These are phyloP conservation scores for Sinocyclocheilus anshuiensis DNA, from an alignment of 2,113 vertebrate genomes.

Conservation along the genomic window DNA sequence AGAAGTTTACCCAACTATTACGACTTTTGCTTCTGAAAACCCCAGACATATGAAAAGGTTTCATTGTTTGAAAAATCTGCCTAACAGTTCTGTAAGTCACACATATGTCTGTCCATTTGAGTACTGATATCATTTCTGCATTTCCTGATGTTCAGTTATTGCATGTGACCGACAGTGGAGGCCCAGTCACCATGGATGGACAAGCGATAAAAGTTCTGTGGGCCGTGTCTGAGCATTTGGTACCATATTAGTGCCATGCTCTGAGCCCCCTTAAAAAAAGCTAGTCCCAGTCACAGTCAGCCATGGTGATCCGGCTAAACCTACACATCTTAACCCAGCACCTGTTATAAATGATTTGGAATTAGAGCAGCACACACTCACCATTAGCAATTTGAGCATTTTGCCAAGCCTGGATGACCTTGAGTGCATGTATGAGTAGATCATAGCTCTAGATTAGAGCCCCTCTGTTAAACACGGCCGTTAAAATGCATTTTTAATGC, in stretches of 20 bases:
- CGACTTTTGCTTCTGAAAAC: not conserved
- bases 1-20: too few relatives aligned
- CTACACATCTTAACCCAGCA: slow-evolving; percentile 6
- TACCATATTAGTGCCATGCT: not conserved
- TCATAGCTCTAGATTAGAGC: slow-evolving; percentile 39
- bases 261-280: not conserved
- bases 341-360: slow-evolving; percentile 30
- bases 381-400: slow-evolving; percentile 45
- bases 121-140: not conserved
- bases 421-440: slow-evolving; percentile 28
- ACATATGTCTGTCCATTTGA: not conserved
- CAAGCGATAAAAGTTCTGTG: slow-evolving; percentile 1
- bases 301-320: slow-evolving; percentile 9
- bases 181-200: not conserved
- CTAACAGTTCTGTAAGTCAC: not conserved
- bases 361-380: slow-evolving; percentile 35
- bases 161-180: not conserved
- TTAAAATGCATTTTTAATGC: slow-evolving; percentile 32
- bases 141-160: not conserved
- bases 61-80: not conserved
- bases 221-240: slow-evolving; percentile 24
- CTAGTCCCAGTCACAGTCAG: not conserved
- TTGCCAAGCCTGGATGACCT: slow-evolving; percentile 35
- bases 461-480: slow-evolving; percentile 33
- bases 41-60: not conserved